These are phyloP conservation scores for Lobophora halterata DNA, from an alignment of 2,888 invertebrate genomes.

Conservation along the genomic window DNA sequence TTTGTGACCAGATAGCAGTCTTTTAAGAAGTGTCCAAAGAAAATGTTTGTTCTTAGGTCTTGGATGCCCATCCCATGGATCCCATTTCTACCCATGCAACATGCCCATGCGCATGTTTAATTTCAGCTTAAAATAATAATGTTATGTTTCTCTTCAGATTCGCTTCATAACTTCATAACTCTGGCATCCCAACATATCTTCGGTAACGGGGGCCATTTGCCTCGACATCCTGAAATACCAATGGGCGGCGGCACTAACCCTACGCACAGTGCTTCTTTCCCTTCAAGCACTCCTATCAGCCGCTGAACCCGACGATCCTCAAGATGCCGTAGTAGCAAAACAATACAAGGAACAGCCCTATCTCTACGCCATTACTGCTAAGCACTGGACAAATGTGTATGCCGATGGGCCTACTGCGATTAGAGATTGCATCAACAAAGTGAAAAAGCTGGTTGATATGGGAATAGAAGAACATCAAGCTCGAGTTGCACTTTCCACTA, in stretches of 20 bases:
- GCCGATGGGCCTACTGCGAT: slow-evolving; percentile 86
- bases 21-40: too few relatives aligned
- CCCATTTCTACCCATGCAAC: too few relatives aligned
- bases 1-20: too few relatives aligned
- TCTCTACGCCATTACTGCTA: slow-evolving; percentile 94
- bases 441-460: slow-evolving; percentile 96
- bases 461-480: slow-evolving; percentile 95
- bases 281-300: slow-evolving; percentile 95
- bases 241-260: slow-evolving; percentile 99
- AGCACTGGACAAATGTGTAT: slow-evolving; percentile 97
- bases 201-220: slow-evolving; percentile 98
- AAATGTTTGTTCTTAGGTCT: too few relatives aligned
- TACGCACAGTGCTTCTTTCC: slow-evolving; percentile 96
- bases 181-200: slow-evolving; percentile 99
- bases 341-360: slow-evolving; percentile 95
- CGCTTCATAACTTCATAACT: slow-evolving; percentile 98
- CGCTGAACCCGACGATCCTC: slow-evolving; percentile 96
- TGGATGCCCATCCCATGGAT: too few relatives aligned
- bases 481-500: slow-evolving; percentile 93
- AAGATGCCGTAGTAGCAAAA: slow-evolving; percentile 98
- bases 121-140: too few relatives aligned
- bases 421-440: slow-evolving; percentile 85
- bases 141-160: slow-evolving; percentile 85
- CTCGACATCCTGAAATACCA: slow-evolving; percentile 99
- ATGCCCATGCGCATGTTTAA: too few relatives aligned